Evolutionary conservation across 1,140 invertebrate genomes (phyloP).

Genomic region (Caenorhabditis brenneri): DNA sequence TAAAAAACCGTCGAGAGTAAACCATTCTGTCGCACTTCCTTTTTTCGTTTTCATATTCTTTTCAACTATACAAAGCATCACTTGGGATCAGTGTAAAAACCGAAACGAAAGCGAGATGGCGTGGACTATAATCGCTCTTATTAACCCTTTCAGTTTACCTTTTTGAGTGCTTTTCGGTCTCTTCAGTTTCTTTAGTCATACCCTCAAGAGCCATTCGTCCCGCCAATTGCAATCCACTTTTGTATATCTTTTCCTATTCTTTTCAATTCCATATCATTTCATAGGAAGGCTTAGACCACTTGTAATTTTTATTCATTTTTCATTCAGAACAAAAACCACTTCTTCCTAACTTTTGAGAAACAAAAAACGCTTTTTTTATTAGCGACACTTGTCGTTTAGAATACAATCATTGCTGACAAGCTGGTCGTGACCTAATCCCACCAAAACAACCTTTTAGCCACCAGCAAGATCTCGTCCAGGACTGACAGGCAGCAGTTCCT

Average conservation of each 20-base stretch:
- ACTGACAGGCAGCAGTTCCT: conserved; percentile 7
- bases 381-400: neutral
- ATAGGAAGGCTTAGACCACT: neutral
- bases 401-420: neutral
- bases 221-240: conserved; percentile 25
- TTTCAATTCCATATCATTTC: neutral
- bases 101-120: neutral
- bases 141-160: conserved; percentile 19
- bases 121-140: conserved; percentile 15
- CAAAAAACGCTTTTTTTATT: neutral
- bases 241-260: neutral
- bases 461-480: conserved; percentile 29
- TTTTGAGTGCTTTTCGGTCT: conserved; percentile 24
- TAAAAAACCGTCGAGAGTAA: conserved; percentile 3
- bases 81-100: neutral
- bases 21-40: neutral
- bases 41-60: neutral
- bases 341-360: neutral
- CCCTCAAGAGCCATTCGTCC: conserved; percentile 27
- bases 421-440: conserved; percentile 14
- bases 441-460: conserved; percentile 34
- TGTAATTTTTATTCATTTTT: neutral
- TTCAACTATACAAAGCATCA: neutral
- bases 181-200: neutral
- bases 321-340: neutral